Evolutionary conservation across 1,140 invertebrate genomes (phyloP), one percentile per base, ranked within the genome.

Genomic region (Drosophila gunungcola): DNA sequence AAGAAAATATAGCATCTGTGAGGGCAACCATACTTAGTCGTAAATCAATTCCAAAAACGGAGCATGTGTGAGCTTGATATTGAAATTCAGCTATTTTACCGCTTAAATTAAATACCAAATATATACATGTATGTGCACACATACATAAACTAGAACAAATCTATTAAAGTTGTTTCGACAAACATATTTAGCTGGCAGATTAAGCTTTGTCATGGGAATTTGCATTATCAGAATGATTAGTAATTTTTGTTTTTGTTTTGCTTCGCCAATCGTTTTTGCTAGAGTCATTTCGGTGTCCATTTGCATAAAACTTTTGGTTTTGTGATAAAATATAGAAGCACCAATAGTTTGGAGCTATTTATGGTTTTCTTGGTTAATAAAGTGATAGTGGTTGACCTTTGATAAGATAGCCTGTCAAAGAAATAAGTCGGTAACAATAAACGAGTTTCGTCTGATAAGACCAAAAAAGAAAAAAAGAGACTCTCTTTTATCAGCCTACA

Each of bases 211-310:
- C 25, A 16, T 38, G 9, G 10, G 29, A 38, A 49, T 62, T 65
- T 49, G 45, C 63, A 48, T 42, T 67, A 34, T 48, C 43, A 49
- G 29, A 63, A 38, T 49, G 43, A 49, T 34, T 63, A 64, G 63
- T 67, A 34, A 63, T 49, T 38, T 43, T 61, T 21, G 16, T 21
- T 29, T 32, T 32, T 10, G 27, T 21, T 25, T 16, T 25, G 36
- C 10, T 34, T 62, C 21, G 12, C 11, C 27, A n/a, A 11, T 29
- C 10, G 25, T 3, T 54, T n/a, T 7, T n/a, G 16, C 12, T n/a
- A 42, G 29, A 9, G 12, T 11, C 11, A 32, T 57, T 16, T 13
- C n/a, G 3, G 5, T 10, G 11, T 7, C 4, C 4, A 64, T 67
- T 67, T 67, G 58, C 63, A 67, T 67, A 49, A 5, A 39, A 32